Evolutionary conservation across 1,140 invertebrate genomes (phyloP).

Genomic region (Caenorhabditis tropicalis): DNA sequence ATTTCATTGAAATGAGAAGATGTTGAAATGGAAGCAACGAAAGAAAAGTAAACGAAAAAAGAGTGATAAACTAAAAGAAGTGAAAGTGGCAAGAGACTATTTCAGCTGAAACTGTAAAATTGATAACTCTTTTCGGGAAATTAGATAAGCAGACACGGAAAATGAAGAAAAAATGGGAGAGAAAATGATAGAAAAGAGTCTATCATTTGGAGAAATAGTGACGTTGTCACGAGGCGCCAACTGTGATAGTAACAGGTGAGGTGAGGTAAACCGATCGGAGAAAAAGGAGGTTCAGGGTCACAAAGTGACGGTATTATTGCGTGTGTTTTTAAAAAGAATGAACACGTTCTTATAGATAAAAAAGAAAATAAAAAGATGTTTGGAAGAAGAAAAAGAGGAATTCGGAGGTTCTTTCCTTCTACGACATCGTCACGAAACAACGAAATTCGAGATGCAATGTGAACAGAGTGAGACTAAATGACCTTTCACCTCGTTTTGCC

Average conservation of each 20-base stretch:
- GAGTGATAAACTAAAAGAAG: not conserved
- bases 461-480: not conserved
- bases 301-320: conserved; percentile 19
- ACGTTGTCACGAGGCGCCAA: conserved; percentile 11
- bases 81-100: conserved; percentile 24
- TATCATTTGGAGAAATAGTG: not conserved
- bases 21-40: not conserved
- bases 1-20: not conserved
- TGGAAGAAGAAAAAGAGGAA: not conserved
- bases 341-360: not conserved
- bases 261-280: conserved; percentile 22
- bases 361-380: not conserved
- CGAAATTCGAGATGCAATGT: conserved; percentile 14
- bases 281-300: conserved; percentile 34
- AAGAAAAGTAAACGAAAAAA: not conserved
- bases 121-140: not conserved
- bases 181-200: not conserved
- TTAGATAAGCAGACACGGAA: conserved; percentile 4
- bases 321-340: not conserved
- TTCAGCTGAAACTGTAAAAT: conserved; percentile 1
- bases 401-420: not conserved
- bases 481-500: not conserved
- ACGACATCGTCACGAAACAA: not conserved
- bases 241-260: not conserved
- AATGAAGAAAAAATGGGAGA: no score